These are phyloP conservation scores for Botrylloides violaceus DNA, from an alignment of 23 tunicate species.

Conservation along the genomic window DNA sequence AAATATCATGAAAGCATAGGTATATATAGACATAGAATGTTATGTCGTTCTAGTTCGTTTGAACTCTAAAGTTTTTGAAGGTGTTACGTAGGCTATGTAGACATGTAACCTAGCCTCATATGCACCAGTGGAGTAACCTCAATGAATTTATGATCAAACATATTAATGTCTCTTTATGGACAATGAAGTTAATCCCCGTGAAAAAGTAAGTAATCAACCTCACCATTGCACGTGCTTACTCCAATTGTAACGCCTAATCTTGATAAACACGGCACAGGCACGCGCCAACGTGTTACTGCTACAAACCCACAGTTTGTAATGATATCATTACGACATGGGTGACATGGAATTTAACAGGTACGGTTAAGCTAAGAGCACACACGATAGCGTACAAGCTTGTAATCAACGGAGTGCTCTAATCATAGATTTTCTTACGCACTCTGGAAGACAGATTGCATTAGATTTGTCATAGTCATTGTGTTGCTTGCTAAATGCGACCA, in stretches of 20 bases:
- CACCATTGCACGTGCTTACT: conserved; percentile 4
- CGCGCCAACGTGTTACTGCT: conserved; percentile 3
- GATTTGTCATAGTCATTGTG: not conserved
- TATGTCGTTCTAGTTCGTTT: no score
- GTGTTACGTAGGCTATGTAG: no score
- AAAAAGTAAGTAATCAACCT: conserved; percentile 13
- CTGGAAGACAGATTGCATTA: not conserved
- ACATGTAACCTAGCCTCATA: no score
- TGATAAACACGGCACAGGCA: conserved; percentile 23
- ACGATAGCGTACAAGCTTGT: not conserved
- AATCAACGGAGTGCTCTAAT: not conserved
- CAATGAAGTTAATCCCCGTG: conserved; percentile 14
- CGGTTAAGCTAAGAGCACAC: not conserved
- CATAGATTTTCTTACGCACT: not conserved
- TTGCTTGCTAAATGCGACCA: no score
- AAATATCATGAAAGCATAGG: no score
- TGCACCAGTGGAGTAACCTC: no score
- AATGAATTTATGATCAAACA: no score
- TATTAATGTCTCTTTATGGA: not conserved
- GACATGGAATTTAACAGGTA: not conserved
- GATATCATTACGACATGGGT: not conserved
- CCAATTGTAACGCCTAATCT: conserved; percentile 8
- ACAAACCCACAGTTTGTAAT: conserved; percentile 1
- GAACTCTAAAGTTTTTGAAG: no score
- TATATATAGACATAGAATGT: no score